Conservation (phyloP, 2,797 vertebrate genomes). For the Anas flavirostris region DNA sequence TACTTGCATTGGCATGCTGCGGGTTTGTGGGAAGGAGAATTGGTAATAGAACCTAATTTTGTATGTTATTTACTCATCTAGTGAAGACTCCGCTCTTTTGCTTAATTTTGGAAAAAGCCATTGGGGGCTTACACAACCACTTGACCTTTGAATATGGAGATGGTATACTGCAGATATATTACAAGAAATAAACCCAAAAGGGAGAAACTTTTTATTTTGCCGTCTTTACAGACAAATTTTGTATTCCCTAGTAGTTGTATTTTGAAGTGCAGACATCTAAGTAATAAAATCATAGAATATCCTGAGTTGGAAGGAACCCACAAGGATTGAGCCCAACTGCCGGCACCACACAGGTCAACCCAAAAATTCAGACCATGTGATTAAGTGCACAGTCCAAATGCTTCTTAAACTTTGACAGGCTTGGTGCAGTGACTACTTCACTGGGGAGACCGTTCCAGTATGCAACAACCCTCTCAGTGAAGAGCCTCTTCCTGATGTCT, state of each 20-base stretch:
- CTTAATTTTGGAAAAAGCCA: not conserved
- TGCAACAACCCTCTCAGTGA: too few relatives aligned
- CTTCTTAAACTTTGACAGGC: too few relatives aligned
- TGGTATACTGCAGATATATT: not conserved
- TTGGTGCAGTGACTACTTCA: too few relatives aligned
- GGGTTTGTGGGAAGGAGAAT: not conserved
- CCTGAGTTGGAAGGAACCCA: too few relatives aligned
- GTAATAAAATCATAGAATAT: too few relatives aligned
- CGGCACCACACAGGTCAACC: too few relatives aligned
- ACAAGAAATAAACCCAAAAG: not conserved
- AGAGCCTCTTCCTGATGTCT: too few relatives aligned
- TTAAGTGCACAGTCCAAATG: too few relatives aligned
- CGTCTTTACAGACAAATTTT: not conserved
- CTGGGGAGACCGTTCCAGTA: too few relatives aligned
- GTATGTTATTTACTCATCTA: rapidly evolving
- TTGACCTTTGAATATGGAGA: not conserved
- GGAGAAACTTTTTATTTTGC: rapidly evolving
- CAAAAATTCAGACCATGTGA: too few relatives aligned
- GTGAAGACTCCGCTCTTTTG: not conserved
- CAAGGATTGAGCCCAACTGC: too few relatives aligned
- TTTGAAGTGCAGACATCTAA: not conserved
- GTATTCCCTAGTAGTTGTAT: not conserved
- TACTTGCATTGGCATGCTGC: rapidly evolving
- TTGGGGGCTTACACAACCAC: not conserved
- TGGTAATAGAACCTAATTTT: not conserved